Conservation (phyloP, 2,888 invertebrate genomes). For the Diaprepes abbreviatus region DNA sequence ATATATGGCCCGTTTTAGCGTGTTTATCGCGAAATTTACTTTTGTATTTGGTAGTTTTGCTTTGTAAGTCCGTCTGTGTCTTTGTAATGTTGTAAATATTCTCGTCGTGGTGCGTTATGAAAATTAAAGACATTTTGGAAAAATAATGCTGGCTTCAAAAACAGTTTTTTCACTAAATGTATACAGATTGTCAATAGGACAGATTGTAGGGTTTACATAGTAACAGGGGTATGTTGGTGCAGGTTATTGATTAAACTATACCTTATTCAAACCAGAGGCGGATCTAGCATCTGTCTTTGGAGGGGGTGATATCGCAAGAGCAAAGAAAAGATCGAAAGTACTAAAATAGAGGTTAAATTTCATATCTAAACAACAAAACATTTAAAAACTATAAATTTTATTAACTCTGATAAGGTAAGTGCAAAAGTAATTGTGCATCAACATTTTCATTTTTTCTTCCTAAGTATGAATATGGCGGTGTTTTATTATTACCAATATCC, state of each 20-base stretch:
- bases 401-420: too few relatives aligned
- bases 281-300: too few relatives aligned
- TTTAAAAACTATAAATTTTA: too few relatives aligned
- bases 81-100: conserved; percentile 75
- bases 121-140: conserved; percentile 75
- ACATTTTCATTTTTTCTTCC: too few relatives aligned
- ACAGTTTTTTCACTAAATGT: background rate
- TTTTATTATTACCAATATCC: too few relatives aligned
- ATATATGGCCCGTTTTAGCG: conserved; percentile 62
- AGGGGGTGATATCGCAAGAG: too few relatives aligned
- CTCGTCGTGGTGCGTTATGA: conserved; percentile 77
- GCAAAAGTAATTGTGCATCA: too few relatives aligned
- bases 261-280: too few relatives aligned
- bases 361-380: too few relatives aligned
- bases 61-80: conserved; percentile 40
- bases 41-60: conserved; percentile 70
- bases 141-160: background rate
- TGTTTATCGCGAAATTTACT: conserved; percentile 64
- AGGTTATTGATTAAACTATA: conserved; percentile 1
- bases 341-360: too few relatives aligned
- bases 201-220: background rate
- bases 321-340: too few relatives aligned
- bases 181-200: background rate
- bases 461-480: too few relatives aligned
- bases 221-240: background rate